phyloP scores from a whole-genome alignment of 2,113 vertebrate species.

The Ariopsis seemanni region DNA sequence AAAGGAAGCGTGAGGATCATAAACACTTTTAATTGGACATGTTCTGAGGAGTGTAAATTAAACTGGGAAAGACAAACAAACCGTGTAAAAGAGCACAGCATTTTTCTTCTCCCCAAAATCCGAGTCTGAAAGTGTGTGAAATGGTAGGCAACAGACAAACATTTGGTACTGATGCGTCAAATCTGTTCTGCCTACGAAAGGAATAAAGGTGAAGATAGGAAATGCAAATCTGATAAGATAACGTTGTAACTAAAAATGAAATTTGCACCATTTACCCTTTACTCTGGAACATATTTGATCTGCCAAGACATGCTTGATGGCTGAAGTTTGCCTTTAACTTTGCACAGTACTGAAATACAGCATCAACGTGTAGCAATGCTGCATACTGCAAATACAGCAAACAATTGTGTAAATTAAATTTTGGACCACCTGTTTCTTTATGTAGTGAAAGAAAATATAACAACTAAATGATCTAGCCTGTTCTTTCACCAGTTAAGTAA shows the following conservation, averaged over 20 bases:
- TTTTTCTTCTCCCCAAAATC: background rate
- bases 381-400: background rate
- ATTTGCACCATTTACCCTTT: background rate
- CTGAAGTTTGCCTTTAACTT: background rate
- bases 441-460: background rate
- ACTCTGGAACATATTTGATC: background rate
- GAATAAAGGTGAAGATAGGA: background rate
- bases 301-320: background rate
- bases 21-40: background rate
- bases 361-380: background rate
- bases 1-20: background rate
- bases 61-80: background rate
- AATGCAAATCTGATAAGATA: conserved; percentile 3
- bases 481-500: background rate
- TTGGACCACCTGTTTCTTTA: background rate
- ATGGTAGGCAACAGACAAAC: background rate
- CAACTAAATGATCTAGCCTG: background rate
- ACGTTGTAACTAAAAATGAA: background rate
- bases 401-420: background rate
- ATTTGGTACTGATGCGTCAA: background rate
- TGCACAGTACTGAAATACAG: background rate
- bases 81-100: background rate
- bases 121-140: background rate
- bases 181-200: background rate
- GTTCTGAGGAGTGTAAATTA: background rate